These are phyloP conservation scores for Reticulitermes lucifugus DNA, from an alignment of 2,888 invertebrate genomes.

Conservation along the genomic window DNA sequence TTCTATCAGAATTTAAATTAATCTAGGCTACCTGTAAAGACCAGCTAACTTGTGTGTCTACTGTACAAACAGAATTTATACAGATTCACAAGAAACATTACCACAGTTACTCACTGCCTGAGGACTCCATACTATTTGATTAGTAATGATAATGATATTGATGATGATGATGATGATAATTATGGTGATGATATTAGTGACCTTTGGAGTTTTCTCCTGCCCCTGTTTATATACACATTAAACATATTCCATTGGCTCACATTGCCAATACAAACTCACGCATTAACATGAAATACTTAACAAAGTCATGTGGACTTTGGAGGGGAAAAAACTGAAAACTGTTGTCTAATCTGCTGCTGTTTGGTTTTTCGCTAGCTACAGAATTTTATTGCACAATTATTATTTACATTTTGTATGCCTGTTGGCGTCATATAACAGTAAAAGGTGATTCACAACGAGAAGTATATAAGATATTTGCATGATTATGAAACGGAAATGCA, in stretches of 20 bases:
- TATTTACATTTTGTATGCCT: not conserved
- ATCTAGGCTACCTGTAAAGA: not conserved
- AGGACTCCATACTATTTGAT: not conserved
- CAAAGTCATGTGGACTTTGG: not conserved
- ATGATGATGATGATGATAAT: not conserved
- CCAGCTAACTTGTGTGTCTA: not conserved
- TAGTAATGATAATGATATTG: too few species aligned
- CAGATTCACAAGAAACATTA: not conserved
- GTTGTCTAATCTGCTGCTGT: not conserved
- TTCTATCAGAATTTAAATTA: not conserved
- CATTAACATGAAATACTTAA: not conserved
- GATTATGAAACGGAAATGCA: not conserved
- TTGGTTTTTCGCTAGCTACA: not conserved
- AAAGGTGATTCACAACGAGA: not conserved
- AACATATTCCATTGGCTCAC: not conserved
- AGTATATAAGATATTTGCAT: not conserved
- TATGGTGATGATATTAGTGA: not conserved
- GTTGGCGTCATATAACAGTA: not conserved
- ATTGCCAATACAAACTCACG: not conserved
- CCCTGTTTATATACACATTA: not conserved
- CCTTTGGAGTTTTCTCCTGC: not conserved
- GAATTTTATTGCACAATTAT: not conserved
- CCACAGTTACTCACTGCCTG: not conserved
- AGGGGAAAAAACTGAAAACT: too few species aligned
- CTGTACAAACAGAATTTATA: not conserved